phyloP scores from a whole-genome alignment of 2,797 vertebrate genomes.

The Galago senegalensis region DNA sequence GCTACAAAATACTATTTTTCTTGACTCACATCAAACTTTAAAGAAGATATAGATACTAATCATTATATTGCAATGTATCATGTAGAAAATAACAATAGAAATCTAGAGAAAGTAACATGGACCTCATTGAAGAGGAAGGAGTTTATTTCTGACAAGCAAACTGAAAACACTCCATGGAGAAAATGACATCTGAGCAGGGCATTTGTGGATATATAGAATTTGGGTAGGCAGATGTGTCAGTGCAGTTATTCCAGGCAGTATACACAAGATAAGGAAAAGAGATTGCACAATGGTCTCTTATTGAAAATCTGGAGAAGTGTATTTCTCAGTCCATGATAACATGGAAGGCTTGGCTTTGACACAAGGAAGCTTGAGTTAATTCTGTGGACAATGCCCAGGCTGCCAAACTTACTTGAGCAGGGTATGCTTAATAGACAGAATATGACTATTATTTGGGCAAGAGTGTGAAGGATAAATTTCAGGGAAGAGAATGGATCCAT shows the following conservation, averaged over 20 bases:
- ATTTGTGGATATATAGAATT: neutral
- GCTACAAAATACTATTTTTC: slow-evolving; percentile 44
- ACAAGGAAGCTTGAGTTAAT: neutral
- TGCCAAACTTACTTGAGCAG: neutral
- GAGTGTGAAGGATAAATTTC: neutral
- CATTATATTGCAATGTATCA: neutral
- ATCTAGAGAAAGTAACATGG: neutral
- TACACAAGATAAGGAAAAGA: too few species aligned
- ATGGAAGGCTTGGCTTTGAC: neutral
- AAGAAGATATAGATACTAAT: neutral
- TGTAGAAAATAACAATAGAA: neutral
- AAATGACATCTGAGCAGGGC: neutral
- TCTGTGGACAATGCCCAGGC: neutral
- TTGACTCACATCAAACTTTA: neutral
- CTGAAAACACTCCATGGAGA: neutral
- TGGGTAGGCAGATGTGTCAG: neutral
- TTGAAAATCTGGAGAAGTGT: neutral
- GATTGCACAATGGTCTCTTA: neutral
- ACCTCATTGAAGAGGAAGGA: neutral
- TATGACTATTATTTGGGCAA: neutral
- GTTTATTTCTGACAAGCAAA: neutral
- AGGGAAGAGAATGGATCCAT: neutral
- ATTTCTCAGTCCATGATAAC: neutral
- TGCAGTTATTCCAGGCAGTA: neutral
- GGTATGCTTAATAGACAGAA: neutral